Percentiles rank a stretch among this genome's conserved stretches.
Evolutionary conservation across 1,140 invertebrate species (phyloP).

Genomic region (Drosophila triauraria): DNA sequence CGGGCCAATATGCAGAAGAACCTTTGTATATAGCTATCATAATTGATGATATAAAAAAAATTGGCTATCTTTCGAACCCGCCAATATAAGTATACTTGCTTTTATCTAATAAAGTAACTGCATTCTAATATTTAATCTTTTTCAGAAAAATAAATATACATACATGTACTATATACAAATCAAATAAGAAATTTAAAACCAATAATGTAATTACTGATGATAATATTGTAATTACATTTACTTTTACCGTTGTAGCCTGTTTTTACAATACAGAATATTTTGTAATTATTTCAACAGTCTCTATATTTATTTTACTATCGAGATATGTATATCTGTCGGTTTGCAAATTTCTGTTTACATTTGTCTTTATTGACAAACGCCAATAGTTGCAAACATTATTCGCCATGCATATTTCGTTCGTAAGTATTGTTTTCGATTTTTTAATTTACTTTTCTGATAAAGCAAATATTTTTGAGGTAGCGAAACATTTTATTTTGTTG

Average conservation of each 20-base stretch:
- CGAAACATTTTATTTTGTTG: neutral
- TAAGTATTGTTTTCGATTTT: too few relatives aligned
- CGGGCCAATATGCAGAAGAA: conserved; percentile 29
- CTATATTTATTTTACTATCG: conserved; percentile 17
- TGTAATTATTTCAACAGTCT: conserved; percentile 13
- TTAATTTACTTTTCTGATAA: too few relatives aligned
- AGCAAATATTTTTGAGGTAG: neutral
- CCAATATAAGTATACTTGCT: neutral
- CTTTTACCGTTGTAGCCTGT: neutral
- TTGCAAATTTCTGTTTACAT: conserved; percentile 15
- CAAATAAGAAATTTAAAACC: neutral
- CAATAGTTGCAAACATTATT: neutral
- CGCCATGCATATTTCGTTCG: neutral
- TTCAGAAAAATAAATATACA: neutral
- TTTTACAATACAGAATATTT: neutral
- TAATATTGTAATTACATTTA: neutral
- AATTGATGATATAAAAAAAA: neutral
- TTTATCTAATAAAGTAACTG: too few relatives aligned
- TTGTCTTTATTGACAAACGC: neutral
- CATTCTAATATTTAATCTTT: neutral
- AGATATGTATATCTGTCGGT: neutral
- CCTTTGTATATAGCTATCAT: conserved; percentile 10
- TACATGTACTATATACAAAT: too few relatives aligned
- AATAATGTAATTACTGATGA: too few relatives aligned
- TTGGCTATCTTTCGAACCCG: neutral